A percentile compares a stretch with the other conserved stretches of the same genome.
phyloP scores from a whole-genome alignment of 2,113 vertebrate genomes.

The Xenotilapia caudafasciata region DNA sequence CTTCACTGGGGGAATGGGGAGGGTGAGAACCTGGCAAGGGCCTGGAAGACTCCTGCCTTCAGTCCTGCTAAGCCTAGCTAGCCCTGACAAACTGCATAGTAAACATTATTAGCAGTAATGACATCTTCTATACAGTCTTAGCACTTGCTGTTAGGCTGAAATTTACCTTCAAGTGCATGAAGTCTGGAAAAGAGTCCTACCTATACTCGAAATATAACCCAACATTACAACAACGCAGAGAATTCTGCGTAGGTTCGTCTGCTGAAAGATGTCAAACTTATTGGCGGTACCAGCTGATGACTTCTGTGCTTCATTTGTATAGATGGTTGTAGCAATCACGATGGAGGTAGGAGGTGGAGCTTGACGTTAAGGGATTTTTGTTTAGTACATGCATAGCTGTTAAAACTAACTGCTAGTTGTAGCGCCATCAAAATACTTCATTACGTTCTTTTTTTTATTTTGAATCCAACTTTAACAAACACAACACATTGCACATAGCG shows the following conservation, averaged over 20 bases:
- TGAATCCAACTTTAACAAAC: neutral
- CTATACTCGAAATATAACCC: neutral
- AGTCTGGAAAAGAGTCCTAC: neutral
- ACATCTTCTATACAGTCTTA: neutral
- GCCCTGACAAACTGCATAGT: neutral
- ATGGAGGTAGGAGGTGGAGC: neutral
- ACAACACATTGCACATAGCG: neutral
- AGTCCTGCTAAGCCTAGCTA: neutral
- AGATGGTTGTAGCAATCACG: fast-evolving
- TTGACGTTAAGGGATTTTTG: neutral
- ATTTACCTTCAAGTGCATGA: neutral
- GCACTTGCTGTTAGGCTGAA: neutral
- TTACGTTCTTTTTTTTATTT: neutral
- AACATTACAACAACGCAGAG: neutral
- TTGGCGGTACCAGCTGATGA: neutral
- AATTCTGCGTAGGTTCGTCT: neutral
- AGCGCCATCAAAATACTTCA: neutral
- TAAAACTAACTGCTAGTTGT: neutral
- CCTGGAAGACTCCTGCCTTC: neutral
- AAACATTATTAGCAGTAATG: neutral
- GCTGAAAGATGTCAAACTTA: neutral
- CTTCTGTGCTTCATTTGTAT: neutral
- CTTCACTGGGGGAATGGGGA: neutral
- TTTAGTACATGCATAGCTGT: neutral
- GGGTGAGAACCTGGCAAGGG: neutral